Evolutionary conservation across 2,797 vertebrate species (phyloP).

Genomic region (Sebastes vulpes): DNA sequence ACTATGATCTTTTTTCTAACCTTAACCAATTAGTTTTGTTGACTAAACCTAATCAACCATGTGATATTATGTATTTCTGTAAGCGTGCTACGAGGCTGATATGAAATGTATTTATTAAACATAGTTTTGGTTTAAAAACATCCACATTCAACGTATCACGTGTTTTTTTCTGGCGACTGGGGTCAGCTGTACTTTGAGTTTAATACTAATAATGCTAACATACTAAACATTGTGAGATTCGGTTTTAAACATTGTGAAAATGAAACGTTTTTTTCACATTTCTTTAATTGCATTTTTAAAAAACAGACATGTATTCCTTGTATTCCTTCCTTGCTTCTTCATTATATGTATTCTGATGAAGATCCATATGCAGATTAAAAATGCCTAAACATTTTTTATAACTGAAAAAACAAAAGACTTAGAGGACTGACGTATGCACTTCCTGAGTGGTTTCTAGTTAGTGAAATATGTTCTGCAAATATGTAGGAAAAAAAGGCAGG

Average conservation of each 20-base stretch:
- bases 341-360: not conserved
- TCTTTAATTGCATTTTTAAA: not conserved
- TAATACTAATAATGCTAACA: not conserved
- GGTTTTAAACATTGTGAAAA: not conserved
- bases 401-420: not conserved
- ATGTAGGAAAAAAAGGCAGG: not conserved
- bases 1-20: too few relatives aligned
- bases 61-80: too few relatives aligned
- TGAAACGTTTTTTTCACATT: too few relatives aligned
- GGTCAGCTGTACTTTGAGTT: not conserved
- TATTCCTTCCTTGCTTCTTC: not conserved
- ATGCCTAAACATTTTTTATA: not conserved
- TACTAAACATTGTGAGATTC: not conserved
- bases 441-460: not conserved
- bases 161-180: not conserved
- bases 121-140: too few relatives aligned
- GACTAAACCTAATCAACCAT: too few relatives aligned
- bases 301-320: not conserved
- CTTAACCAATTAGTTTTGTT: too few relatives aligned
- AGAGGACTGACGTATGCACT: not conserved
- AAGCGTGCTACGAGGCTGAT: too few relatives aligned
- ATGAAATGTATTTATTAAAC: too few relatives aligned
- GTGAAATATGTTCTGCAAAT: not conserved
- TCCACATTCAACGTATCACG: too few relatives aligned
- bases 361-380: not conserved